Evolutionary conservation across 1,140 invertebrate species (phyloP), one percentile per base, ranked within the genome.

Genomic region (Bombus huntii): DNA sequence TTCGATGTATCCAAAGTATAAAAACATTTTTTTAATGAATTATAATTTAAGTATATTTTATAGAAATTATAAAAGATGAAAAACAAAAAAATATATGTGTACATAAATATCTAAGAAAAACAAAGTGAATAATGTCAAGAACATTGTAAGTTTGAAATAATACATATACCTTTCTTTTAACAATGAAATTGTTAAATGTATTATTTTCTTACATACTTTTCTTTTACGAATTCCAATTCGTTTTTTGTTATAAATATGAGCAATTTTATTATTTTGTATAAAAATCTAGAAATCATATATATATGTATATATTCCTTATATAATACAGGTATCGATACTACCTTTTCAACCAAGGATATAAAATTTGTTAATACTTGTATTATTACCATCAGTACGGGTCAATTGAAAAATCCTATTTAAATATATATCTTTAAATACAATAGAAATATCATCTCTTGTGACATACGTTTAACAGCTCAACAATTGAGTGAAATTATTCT

Each of bases 321-420:
- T 71, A 90, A 87, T 88, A 83, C 81, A 91, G 83, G 66, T 87
- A 81, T 90, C 81, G 78, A 85, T 88, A 85, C 74, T 90, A 91
- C 57, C 53, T 85, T 88, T 53, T 85, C 89, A 91, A 91, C 87
- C 76, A 87, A 91, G 87, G 83, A 89, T 93, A 91, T 89, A 91
- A 92, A 92, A 91, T 93, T 87, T 93, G 88, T 88, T 94, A 94
- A 93, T 94, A 94, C 93, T 94, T 90, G 88, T 90, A 92, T 92
- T 91, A 91, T 93, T 88, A 92, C 76, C 87, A 90, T 88, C 90
- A 88, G 78, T 92, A 91, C 87, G 81, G 70, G 83, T 91, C 87
- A 93, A 93, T 93, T 94, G 92, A 90, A 93, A 94, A 92, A 93
- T 92, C 92, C 93, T 94, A 94, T 91, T 92, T 93, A 93, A 89